phyloP scores from a whole-genome alignment of 2,797 vertebrate species.

The Alauda arvensis region DNA sequence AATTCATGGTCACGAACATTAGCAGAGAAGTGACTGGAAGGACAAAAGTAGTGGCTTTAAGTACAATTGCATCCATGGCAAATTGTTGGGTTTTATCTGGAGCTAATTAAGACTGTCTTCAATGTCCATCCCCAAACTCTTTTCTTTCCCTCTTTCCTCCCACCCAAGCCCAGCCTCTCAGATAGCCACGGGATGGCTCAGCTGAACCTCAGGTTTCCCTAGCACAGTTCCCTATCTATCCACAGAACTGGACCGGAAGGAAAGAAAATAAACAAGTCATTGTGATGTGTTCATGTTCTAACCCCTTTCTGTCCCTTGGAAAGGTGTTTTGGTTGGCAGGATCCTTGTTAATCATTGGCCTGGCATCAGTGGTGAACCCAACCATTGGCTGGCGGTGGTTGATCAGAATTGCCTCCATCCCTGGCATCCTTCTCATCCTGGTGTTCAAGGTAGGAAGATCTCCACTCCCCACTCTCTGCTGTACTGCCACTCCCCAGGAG shows the following conservation, averaged over 20 bases:
- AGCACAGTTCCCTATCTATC: background rate
- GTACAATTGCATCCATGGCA: background rate
- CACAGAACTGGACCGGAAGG: background rate
- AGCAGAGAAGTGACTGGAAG: background rate
- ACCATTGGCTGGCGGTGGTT: constrained; percentile 93
- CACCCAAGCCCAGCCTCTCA: background rate
- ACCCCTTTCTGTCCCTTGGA: background rate
- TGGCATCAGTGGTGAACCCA: constrained; percentile 87
- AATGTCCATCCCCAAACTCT: background rate
- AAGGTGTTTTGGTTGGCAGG: constrained; percentile 93
- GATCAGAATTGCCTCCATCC: constrained; percentile 85
- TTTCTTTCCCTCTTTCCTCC: background rate
- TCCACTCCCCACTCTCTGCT: background rate
- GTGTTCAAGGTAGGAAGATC: constrained; percentile 80
- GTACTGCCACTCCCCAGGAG: background rate
- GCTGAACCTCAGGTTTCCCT: background rate
- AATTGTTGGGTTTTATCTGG: background rate
- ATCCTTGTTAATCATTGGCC: constrained; percentile 86
- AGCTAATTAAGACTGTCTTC: background rate
- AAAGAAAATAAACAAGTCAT: background rate
- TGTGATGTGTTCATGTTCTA: background rate
- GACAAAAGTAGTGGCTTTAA: background rate
- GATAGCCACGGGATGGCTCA: background rate
- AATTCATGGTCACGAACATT: background rate
- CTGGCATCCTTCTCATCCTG: constrained; percentile 84